A percentile compares a stretch with the other conserved stretches of the same genome.
These are phyloP conservation scores for Eristalis arbustorum DNA, from an alignment of 2,888 invertebrate genomes.

Conservation along the genomic window DNA sequence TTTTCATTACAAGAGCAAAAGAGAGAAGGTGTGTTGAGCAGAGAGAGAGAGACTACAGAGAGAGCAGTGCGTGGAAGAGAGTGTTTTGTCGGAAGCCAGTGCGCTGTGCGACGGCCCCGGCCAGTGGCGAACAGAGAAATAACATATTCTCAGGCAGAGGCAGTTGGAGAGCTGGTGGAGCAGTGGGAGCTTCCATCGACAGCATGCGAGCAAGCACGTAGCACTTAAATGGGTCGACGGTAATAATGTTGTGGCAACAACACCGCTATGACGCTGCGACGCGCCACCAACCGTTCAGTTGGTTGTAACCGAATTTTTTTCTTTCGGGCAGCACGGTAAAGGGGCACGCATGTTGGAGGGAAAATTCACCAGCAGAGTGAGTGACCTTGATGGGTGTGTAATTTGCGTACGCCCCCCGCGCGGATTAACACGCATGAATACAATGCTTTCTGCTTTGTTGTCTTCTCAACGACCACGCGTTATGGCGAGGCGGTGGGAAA, in stretches of 20 bases:
- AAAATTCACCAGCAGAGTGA: background rate
- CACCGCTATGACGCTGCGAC: background rate
- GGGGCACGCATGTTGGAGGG: background rate
- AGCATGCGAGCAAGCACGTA: conserved; percentile 72
- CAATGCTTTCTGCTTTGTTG: background rate
- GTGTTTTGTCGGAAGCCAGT: too few species aligned
- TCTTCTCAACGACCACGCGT: background rate
- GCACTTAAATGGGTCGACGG: conserved; percentile 60
- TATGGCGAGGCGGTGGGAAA: background rate
- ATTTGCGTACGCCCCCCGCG: background rate
- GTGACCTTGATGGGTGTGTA: background rate
- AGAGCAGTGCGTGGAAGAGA: background rate
- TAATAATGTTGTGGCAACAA: conserved; percentile 26
- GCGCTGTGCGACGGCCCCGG: too few species aligned
- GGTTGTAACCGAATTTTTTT: conserved; percentile 2
- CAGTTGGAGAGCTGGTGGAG: conserved; percentile 42
- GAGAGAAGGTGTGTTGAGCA: background rate
- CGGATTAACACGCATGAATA: background rate
- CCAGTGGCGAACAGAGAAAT: conserved; percentile 31
- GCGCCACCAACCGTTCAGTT: background rate
- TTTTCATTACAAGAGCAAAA: background rate
- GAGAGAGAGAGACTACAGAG: conserved; percentile 5
- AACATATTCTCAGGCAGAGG: conserved; percentile 12
- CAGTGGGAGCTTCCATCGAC: conserved; percentile 60
- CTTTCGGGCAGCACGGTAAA: background rate